Percentiles rank a stretch among this genome's conserved stretches.
Conservation (phyloP, 2,113 vertebrate species). For the Morphnarchus princeps region DNA sequence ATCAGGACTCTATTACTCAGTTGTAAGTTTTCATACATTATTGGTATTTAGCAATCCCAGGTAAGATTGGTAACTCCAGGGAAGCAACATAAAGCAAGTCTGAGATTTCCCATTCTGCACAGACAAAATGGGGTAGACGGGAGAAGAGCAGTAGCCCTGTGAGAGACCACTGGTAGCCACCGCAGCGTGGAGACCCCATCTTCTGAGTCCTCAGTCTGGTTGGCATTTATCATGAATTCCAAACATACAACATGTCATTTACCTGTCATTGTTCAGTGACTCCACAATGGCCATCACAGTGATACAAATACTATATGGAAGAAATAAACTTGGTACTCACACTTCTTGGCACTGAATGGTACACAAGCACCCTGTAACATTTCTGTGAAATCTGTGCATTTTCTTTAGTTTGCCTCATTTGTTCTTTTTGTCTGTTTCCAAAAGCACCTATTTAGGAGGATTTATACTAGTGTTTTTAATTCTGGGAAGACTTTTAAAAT, state of each 20-base stretch:
- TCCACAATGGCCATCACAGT: background rate
- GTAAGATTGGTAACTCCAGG: background rate
- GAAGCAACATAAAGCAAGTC: background rate
- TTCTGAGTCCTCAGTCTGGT: background rate
- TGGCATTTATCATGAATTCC: background rate
- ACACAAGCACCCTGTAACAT: background rate
- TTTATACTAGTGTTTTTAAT: background rate
- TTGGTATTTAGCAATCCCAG: background rate
- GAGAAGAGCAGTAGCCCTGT: background rate
- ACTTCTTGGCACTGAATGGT: background rate
- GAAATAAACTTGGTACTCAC: background rate
- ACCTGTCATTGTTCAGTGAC: background rate
- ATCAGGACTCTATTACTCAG: background rate
- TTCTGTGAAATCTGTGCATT: background rate
- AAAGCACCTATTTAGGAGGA: background rate
- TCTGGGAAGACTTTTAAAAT: background rate
- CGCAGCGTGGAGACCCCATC: accelerated
- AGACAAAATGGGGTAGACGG: background rate
- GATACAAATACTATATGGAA: background rate
- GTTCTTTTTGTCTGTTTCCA: background rate
- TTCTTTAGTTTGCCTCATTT: background rate
- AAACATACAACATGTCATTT: background rate
- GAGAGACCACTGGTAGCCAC: background rate
- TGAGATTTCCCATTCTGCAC: background rate
- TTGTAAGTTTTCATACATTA: background rate